Evolutionary conservation across 2,113 vertebrate species (phyloP).

Genomic region (Passer montanus): DNA sequence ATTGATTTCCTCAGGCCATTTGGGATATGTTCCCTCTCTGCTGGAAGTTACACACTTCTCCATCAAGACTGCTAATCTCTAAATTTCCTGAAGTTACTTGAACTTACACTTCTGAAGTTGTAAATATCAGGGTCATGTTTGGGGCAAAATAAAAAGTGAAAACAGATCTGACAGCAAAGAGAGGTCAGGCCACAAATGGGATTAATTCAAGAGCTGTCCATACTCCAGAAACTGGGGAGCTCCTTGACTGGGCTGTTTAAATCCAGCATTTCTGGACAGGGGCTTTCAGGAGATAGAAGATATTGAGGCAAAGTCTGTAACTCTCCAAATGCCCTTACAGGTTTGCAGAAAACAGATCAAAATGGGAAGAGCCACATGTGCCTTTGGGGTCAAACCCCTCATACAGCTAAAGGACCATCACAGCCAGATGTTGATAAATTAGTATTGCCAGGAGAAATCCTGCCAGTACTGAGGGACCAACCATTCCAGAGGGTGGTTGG

Average conservation of each 20-base stretch:
- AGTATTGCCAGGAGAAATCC: neutral
- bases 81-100: neutral
- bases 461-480: neutral
- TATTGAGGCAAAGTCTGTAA: neutral
- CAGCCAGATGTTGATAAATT: neutral
- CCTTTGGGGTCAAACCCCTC: neutral
- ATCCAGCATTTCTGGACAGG: neutral
- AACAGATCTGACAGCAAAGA: neutral
- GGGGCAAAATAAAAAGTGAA: neutral
- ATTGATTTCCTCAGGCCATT: neutral
- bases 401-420: neutral
- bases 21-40: neutral
- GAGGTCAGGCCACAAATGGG: neutral
- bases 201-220: neutral
- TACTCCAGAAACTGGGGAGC: neutral
- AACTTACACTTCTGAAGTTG: neutral
- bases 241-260: neutral
- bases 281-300: neutral
- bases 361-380: accelerated
- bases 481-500: neutral
- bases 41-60: neutral
- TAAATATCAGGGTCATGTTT: neutral
- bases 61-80: neutral
- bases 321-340: neutral
- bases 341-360: neutral